Conservation (phyloP, 2,113 vertebrate genomes). For the Alouatta palliata region DNA sequence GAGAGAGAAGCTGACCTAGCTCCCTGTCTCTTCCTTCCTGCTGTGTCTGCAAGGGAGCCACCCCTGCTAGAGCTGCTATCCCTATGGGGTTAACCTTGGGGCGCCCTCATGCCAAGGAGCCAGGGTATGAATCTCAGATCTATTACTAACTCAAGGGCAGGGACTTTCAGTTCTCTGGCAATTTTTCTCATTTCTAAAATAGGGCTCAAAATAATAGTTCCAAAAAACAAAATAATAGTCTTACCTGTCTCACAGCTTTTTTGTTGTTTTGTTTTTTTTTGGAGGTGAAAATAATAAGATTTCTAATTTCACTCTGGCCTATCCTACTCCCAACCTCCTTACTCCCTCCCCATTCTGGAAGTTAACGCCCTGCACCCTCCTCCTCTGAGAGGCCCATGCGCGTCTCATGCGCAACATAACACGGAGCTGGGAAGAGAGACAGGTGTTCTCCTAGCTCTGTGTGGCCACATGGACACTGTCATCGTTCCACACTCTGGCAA, state of each 20-base stretch:
- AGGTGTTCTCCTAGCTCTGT: background rate
- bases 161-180: background rate
- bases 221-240: background rate
- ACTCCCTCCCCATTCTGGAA: background rate
- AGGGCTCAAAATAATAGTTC: background rate
- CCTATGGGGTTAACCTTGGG: no score
- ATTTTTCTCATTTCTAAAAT: background rate
- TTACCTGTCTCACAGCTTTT: background rate
- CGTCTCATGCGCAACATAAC: background rate
- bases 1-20: background rate
- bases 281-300: background rate
- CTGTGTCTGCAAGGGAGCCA: accelerated
- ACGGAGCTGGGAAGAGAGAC: background rate
- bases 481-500: background rate
- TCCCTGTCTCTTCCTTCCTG: background rate
- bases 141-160: background rate
- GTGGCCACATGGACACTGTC: background rate
- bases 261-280: no score
- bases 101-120: accelerated
- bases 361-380: accelerated
- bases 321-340: background rate
- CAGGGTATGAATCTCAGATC: background rate
- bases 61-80: background rate
- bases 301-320: background rate
- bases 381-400: background rate